Percentiles rank a stretch among this genome's conserved stretches.
phyloP scores from a whole-genome alignment of 2,113 vertebrate species.

The Isurus oxyrinchus region DNA sequence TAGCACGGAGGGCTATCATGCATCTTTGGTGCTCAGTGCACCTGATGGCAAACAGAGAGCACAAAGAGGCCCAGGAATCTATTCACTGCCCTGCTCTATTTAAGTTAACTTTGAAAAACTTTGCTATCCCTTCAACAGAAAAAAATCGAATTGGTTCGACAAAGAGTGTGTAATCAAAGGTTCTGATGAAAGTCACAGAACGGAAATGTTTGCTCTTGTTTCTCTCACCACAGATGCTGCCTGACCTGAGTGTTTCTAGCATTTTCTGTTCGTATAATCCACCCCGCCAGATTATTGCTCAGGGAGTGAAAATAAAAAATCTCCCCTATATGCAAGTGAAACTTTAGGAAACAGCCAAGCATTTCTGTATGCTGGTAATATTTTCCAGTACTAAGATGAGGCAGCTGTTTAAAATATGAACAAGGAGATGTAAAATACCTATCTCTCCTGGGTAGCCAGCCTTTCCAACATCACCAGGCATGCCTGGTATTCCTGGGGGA shows the following conservation, averaged over 20 bases:
- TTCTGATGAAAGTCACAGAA: neutral
- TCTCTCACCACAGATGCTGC: neutral
- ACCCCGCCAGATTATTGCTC: neutral
- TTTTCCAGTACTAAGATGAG: neutral
- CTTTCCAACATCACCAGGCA: constrained; percentile 56
- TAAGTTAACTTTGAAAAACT: neutral
- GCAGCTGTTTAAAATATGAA: neutral
- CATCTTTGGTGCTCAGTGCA: neutral
- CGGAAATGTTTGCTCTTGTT: neutral
- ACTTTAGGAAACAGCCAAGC: too few relatives aligned
- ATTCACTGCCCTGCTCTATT: neutral
- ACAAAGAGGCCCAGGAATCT: neutral
- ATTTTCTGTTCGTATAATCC: neutral
- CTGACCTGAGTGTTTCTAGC: neutral
- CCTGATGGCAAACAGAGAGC: neutral
- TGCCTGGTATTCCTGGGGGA: constrained; percentile 55
- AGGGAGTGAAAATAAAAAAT: neutral
- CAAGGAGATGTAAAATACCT: constrained; percentile 52
- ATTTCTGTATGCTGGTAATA: neutral
- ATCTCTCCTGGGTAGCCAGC: constrained; percentile 69
- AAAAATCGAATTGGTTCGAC: neutral
- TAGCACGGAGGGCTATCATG: neutral
- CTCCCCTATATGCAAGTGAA: neutral
- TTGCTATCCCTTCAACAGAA: too few relatives aligned
- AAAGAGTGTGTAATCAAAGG: neutral